Evolutionary conservation across 2,113 vertebrate species (phyloP), one percentile per base, ranked within the genome.

Genomic region (Rhizomys pruinosus): DNA sequence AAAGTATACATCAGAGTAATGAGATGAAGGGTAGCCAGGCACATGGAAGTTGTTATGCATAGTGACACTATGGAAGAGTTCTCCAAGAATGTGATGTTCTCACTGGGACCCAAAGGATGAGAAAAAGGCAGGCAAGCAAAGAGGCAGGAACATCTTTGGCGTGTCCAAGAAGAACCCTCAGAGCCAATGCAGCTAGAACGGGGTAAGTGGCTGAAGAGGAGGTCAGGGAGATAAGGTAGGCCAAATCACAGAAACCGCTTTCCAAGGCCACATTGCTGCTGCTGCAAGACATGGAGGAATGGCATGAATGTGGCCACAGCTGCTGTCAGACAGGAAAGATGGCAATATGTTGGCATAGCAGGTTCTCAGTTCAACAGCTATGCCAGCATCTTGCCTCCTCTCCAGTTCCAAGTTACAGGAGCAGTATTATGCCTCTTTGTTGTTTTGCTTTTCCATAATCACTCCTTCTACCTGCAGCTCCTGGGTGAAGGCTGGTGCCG

Each of bases 341-440:
- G 98, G 98, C 98, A 98, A 98, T 98, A 98, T 97, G 97, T 98
- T 98, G 98, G 98, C 98, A 98, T 98, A 98, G 98, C 98, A 98
- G 98, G 98, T 98, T 98, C 97, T 94, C 86, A 98, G 95, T 71
- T 97, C 96, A 97, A 98, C 98, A 98, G 98, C 98, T 98, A 98
- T 98, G 98, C 98, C 98, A 98, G 98, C 98, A 98, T 98, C 98
- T 98, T 98, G 98, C 98, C 98, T 98, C 94, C 98, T 91, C 96
- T 98, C 98, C 97, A 98, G 96, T 91, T 98, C 98, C 98, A 96
- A 92, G 94, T 69, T 79, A 94, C 84, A 61, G 78, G 94, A 95
- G 52, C 73, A 89, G 72, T 7, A 32, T 55, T 69, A 74, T 17
- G 76, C 39, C 42, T 96, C 93, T 91, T 84, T 90, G 0, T 69